phyloP scores from a whole-genome alignment of 2,888 invertebrate genomes.

The Camponotus fellah region DNA sequence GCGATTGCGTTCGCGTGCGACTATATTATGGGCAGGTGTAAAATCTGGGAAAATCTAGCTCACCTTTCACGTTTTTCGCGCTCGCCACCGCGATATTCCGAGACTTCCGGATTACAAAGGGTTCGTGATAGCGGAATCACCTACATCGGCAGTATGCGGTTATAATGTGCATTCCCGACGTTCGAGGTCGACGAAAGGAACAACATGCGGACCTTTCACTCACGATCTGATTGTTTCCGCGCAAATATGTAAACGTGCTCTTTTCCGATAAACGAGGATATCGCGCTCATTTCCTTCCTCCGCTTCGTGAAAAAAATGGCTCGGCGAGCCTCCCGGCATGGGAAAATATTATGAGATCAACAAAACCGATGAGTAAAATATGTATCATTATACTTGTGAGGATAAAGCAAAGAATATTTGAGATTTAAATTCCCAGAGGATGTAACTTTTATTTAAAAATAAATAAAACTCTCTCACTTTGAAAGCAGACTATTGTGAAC shows the following conservation, averaged over 20 bases:
- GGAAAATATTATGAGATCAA: conserved; percentile 34
- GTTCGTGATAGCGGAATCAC: conserved; percentile 54
- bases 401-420: background rate
- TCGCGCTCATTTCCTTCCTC: conserved; percentile 42
- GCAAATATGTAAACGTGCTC: conserved; percentile 46
- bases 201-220: conserved; percentile 76
- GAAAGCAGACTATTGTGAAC: conserved; percentile 6
- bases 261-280: conserved; percentile 44
- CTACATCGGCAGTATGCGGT: conserved; percentile 37
- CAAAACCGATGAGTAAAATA: conserved; percentile 18
- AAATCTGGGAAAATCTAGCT: conserved; percentile 45
- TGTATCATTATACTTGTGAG: background rate
- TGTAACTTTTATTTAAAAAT: conserved; percentile 13
- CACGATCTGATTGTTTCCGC: conserved; percentile 72
- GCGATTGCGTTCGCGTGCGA: conserved; percentile 16
- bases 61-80: conserved; percentile 50
- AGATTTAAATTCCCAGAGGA: background rate
- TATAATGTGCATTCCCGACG: conserved; percentile 27
- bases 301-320: background rate
- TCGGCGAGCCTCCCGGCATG: conserved; percentile 4
- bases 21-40: conserved; percentile 11
- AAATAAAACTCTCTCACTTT: background rate
- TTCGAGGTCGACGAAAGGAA: conserved; percentile 73
- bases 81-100: conserved; percentile 9
- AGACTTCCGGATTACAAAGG: conserved; percentile 60